Evolutionary conservation across 2,888 invertebrate genomes (phyloP), one percentile per base, ranked within the genome.

Genomic region (Hymenopus coronatus): DNA sequence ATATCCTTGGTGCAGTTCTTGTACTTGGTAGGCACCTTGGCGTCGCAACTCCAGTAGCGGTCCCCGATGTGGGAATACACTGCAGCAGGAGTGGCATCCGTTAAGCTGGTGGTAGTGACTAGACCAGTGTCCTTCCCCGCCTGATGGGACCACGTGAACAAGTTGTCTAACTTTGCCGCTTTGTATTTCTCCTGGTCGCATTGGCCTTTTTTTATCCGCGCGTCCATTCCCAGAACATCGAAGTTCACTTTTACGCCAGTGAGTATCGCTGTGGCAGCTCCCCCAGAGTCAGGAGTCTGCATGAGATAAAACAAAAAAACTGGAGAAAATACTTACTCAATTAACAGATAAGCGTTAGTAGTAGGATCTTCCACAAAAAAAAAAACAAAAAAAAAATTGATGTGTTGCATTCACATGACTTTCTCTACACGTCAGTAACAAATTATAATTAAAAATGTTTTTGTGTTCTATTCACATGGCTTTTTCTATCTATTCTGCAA

Each of bases 221-320:
- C 93, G 89, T 94, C 94, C 90, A 95, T 92, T 9, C 96, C 96
- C 85, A 95, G 92, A 15, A 94, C 94, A 88, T 94, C 94, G 90
- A 94, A 94, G 33, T 90, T 95, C 94, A 83, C 94, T 94, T 96
- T 96, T 0, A 95, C 94, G 1, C 96, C 96, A 88, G 94, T 94
- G 91, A 96, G 95, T 91, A 95, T 94, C 2, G 96, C 96, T 0
- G 96, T 96, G 0, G 96, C 96, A 0, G 96, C 96, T 3, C 95
- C 96, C 2, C 96, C 96, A 3, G 96, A 96, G 91, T 96, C 96
- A 0, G 96, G 95, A 25, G 96, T 96, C 88, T 90, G 86, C 33
- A 20, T 8, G 70, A 83, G 15, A 84, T 6, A 25, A 84, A 28
- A 70, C 54, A 70, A 20, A 20, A 6, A 20, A 70, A 70, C 4